phyloP scores from a whole-genome alignment of 2,888 invertebrate species.

The Hyles lineata region DNA sequence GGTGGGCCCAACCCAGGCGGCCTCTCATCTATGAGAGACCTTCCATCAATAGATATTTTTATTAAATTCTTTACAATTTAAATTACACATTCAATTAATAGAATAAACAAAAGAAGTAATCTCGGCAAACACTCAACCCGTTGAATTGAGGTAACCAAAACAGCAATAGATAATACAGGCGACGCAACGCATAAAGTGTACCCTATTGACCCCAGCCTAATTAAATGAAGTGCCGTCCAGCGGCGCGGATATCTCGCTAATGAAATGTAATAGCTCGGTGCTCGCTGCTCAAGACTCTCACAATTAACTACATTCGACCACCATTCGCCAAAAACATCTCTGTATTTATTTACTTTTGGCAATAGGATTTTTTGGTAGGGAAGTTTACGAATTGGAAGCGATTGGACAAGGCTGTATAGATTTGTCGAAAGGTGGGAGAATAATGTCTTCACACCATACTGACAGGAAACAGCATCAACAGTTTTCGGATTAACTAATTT shows the following conservation, averaged over 20 bases:
- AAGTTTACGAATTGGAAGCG: background rate
- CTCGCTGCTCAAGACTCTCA: conserved; percentile 44
- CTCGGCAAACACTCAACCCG: background rate
- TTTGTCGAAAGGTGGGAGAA: too few relatives aligned
- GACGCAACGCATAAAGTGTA: conserved; percentile 30
- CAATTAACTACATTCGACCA: conserved; percentile 49
- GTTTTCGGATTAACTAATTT: too few relatives aligned
- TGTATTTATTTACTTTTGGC: background rate
- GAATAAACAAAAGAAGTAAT: background rate
- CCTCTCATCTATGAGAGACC: too few relatives aligned
- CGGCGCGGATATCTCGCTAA: conserved; percentile 48
- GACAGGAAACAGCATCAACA: too few relatives aligned
- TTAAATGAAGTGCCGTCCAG: conserved; percentile 53
- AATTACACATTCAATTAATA: too few relatives aligned
- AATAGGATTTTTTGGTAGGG: background rate
- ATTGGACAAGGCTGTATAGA: too few relatives aligned
- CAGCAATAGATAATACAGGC: conserved; percentile 24
- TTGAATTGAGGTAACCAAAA: conserved; percentile 16
- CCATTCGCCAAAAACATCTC: background rate
- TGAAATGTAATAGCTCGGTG: conserved; percentile 52
- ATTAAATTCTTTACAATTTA: too few relatives aligned
- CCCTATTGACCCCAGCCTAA: conserved; percentile 48
- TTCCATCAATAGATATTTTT: too few relatives aligned
- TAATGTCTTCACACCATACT: too few relatives aligned
- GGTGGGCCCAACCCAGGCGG: too few relatives aligned